Base-by-base conservation (phyloP, 23 tunicate genomes). In the Trididemnum nubilum region DNA sequence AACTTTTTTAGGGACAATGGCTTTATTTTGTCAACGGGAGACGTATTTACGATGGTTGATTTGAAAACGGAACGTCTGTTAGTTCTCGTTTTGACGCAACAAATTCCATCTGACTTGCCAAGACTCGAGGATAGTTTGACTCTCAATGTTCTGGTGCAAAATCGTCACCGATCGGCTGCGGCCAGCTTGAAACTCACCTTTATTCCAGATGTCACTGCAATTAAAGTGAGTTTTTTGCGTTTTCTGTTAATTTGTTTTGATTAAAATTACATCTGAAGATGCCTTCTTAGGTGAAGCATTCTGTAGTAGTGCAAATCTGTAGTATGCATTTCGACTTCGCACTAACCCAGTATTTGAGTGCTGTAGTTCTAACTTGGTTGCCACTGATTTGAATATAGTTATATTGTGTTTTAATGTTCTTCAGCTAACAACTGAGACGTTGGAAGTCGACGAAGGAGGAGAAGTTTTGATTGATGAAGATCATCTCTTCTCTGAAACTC, bases 401-500 rank as follows among this genome's bases (percentile, higher is more conserved):
- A 49, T 49, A 9, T 49, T 18, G 12, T 49, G n/a, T n/a, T n/a
- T n/a, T n/a, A n/a, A n/a, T n/a, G n/a, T n/a, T 22, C n/a, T 61
- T 22, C 67, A 61, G 67, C 26, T 61, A 15, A 61, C 67, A n/a
- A 61, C 22, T 24, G 26, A 5, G n/a, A 24, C 67, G 5, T 34
- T 90, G 51, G 1, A 19, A 27, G 73, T 90, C 36, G 90, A 90
- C 29, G 96, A 90, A 77, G 96, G 96, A 15, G 73, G 59, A 27
- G 84, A 90, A 36, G 28, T 2, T 38, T 35, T 30, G 24, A 80
- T 90, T 27, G 65, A 63, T 12, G 31, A 26, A 3, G 74, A 72
- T 19, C 39, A 33, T n/a, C 64, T 86, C 1, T 80, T 52, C 18
- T 85, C 90, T 38, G 35, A 86, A 71, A 86, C 85, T 18, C 38